Base-by-base conservation (phyloP, 1,140 invertebrate species). In the Ostrea edulis region DNA sequence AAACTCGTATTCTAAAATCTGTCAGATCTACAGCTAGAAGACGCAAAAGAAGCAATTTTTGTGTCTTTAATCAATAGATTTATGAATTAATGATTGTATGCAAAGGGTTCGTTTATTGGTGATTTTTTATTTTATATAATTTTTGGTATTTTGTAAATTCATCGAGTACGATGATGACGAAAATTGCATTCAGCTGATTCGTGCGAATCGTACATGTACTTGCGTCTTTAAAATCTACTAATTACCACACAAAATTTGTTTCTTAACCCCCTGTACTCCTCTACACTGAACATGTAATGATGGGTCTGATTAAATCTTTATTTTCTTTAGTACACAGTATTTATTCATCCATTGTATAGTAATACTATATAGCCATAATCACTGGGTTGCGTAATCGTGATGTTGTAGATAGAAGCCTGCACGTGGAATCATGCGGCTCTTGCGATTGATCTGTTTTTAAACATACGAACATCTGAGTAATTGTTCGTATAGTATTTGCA, bases 401-500 rank as follows among this genome's bases (percentile, higher is more conserved):
- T 77, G 68, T 77, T 77, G 68, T 25, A 77, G 68, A 77, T 77
- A 77, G 68, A 77, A 77, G 68, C 25, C 8, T 77, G 68, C 68
- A 77, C 68, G 68, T 77, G 68, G 68, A 77, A 29, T 77, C 68
- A 77, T 25, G 68, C 68, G 29, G 68, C 29, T 77, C 68, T 77
- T 77, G 68, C 68, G 68, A 77, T 77, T 77, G 68, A 77, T 77
- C 68, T 77, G 68, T 77, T 77, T 77, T 77, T 77, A 77, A 77
- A 77, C 68, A 77, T 77, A 77, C 8, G 68, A 77, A 77, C 68
- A 77, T 77, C 68, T 77, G 68, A 77, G 68, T 77, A 77, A 77
- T 77, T 77, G 68, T 77, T 77, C 68, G 68, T 77, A 77, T 77
- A 77, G 68, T 77, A 77, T 77, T 77, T 77, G 68, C 68, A 77